Evolutionary conservation across 2,888 invertebrate genomes (phyloP).

Genomic region (Melinaea menophilus): DNA sequence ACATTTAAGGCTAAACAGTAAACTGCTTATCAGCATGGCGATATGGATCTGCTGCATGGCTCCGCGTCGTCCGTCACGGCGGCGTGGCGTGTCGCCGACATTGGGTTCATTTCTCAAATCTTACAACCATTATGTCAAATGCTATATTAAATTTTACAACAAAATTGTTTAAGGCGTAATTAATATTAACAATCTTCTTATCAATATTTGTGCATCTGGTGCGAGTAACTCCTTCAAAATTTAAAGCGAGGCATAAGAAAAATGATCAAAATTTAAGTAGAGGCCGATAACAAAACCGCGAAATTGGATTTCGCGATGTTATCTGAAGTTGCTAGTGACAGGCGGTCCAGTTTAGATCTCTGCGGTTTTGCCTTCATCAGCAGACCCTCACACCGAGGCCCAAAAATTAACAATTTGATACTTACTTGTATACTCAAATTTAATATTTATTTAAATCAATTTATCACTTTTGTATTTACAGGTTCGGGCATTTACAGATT

Average conservation of each 20-base stretch:
- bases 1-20: slow-evolving; percentile 19
- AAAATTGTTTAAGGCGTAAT: no score
- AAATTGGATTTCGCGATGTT: slow-evolving; percentile 77
- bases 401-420: slow-evolving; percentile 14
- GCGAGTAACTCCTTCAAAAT: background rate
- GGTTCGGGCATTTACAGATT: no score
- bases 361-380: slow-evolving; percentile 39
- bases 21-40: slow-evolving; percentile 33
- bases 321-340: slow-evolving; percentile 59
- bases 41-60: slow-evolving; percentile 55
- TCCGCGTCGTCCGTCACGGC: slow-evolving; percentile 62
- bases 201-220: background rate
- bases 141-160: no score
- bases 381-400: slow-evolving; percentile 15
- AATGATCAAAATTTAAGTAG: slow-evolving; percentile 66
- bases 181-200: slow-evolving; percentile 2
- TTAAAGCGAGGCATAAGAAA: slow-evolving; percentile 16
- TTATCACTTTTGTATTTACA: no score
- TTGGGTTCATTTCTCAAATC: slow-evolving; percentile 69
- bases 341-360: slow-evolving; percentile 37
- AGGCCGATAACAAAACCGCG: slow-evolving; percentile 73
- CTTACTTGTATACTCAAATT: slow-evolving; percentile 7
- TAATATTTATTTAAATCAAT: no score
- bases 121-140: slow-evolving; percentile 50
- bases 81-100: slow-evolving; percentile 61